Percentiles rank a stretch among this genome's conserved stretches.
These are phyloP conservation scores for Chironex yamaguchii DNA, from an alignment of 30 jellyfish, hydroid and myxozoan genomes.

Conservation along the genomic window DNA sequence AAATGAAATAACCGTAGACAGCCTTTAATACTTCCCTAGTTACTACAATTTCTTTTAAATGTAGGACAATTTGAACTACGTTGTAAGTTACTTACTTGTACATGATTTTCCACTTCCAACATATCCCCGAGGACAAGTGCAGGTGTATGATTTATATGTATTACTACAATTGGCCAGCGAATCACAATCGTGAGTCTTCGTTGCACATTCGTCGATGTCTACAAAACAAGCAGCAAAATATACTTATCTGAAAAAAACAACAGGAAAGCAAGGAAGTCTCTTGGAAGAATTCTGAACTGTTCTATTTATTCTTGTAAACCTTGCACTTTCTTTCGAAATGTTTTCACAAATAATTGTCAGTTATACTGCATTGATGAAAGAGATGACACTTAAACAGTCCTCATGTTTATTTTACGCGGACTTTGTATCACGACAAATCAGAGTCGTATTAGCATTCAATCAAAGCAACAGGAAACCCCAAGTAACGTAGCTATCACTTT, in stretches of 20 bases:
- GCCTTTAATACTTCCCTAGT: too few relatives aligned
- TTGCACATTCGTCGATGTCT: conserved; percentile 78
- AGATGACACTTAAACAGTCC: too few relatives aligned
- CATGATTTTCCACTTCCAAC: conserved; percentile 72
- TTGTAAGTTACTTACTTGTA: conserved; percentile 23
- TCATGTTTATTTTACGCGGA: too few relatives aligned
- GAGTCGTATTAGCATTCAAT: too few relatives aligned
- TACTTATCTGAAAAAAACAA: not conserved
- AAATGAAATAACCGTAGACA: too few relatives aligned
- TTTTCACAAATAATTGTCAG: too few relatives aligned
- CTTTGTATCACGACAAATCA: too few relatives aligned
- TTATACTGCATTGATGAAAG: too few relatives aligned
- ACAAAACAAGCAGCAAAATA: not conserved
- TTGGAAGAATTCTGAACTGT: not conserved
- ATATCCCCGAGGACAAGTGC: conserved; percentile 91
- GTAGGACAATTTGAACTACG: not conserved
- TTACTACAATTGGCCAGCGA: conserved; percentile 82
- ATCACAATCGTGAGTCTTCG: conserved; percentile 40
- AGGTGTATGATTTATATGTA: conserved; percentile 59
- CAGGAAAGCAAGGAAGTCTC: not conserved
- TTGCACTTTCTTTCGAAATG: not conserved
- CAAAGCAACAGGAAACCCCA: too few relatives aligned
- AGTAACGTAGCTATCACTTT: too few relatives aligned
- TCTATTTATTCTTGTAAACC: not conserved
- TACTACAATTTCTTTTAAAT: too few relatives aligned